Evolutionary conservation across 2,797 vertebrate genomes (phyloP), one percentile per base, ranked within the genome.

Genomic region (Babyrousa celebensis): DNA sequence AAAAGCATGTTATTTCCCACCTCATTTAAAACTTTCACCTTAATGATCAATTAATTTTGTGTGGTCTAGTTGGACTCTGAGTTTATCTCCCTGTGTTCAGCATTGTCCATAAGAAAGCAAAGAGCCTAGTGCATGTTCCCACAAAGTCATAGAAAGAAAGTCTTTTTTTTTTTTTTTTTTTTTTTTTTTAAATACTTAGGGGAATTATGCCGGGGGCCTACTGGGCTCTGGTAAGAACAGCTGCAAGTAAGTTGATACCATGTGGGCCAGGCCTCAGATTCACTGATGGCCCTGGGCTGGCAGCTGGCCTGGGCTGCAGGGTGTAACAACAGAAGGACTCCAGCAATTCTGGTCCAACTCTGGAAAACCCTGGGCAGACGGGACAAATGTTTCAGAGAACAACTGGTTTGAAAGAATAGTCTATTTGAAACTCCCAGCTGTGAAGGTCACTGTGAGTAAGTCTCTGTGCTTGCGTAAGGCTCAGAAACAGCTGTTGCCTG

Each of bases 361-460:
- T 86, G 85, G 75, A 54, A 92, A 83, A 87, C 60, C 88, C 90
- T 15, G 63, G 77, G 78, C 79, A 89, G 93, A 71, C 4, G 1
- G 70, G 78, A 94, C 95, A 96, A 52, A 79, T 92, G 90, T 71
- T 94, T 83, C 16, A 43, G 94, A 82, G 72, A 68, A 78, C 96
- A 97, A 91, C 96, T 96, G 96, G 72, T 71, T 54, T 88, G 93
- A 94, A 93, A 96, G 96, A 77, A 54, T 9, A 96, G 96, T 29
- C 65, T 70, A 82, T 95, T 54, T 79, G 84, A 58, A 8, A 6
- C 80, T 63, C 83, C 89, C 92, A 96, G 96, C 95, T 95, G 95
- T 36, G 93, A 60, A n/a, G 72, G 29, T 80, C 93, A 32, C 86
- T 96, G 94, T 89, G 93, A 65, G 93, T 70, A 84, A 8, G 65